Base-by-base conservation (phyloP, 2,113 vertebrate genomes). In the Gasterosteus aculeatus region DNA sequence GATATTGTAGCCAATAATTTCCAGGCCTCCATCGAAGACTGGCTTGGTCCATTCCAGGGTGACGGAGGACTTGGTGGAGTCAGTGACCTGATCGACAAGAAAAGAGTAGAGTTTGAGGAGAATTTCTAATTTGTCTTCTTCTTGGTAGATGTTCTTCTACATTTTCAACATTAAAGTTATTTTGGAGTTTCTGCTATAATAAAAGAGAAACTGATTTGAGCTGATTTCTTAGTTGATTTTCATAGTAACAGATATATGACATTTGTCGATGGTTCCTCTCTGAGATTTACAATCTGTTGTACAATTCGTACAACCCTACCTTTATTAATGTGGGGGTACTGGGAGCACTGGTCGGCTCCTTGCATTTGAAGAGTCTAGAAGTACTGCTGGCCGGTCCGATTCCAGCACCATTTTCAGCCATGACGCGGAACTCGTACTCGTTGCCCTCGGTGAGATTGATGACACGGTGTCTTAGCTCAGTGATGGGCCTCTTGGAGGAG, bases 1-100 rank as follows among this genome's bases (percentile, higher is more conserved):
- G 73, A 99, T 97, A 75, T 98, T 95, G 82, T 99, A 99, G n/a
- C 98, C 98, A 87, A 99, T 99, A 75, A 99, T 97, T 92, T 96
- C 95, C 94, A 98, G 62, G 72, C 98, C 98, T 29, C 98, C 98
- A 62, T 99, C 97, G 86, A 98, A 99, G 70, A 98, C 96, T 39
- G 98, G 98, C 80, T 93, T 97, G 72, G 96, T 95, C 98, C 98
- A 99, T 92, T 97, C 96, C 86, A 99, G 91, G 68, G 93, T 97
- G 81, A 99, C 93, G 6, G 97, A 98, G 56, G 95, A 96, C 90
- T 98, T 99, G 0, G 97, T 97, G 62, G 98, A 98, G 66, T 99
- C 98, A 78, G 89, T 96, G 53, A 98, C 96, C 94, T 97, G 54
- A 54, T 56, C 0, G 35, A 72, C 22, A 96, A 49, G 93, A 64